Evolutionary conservation across 2,888 invertebrate genomes (phyloP).

Genomic region (Catocala nupta): DNA sequence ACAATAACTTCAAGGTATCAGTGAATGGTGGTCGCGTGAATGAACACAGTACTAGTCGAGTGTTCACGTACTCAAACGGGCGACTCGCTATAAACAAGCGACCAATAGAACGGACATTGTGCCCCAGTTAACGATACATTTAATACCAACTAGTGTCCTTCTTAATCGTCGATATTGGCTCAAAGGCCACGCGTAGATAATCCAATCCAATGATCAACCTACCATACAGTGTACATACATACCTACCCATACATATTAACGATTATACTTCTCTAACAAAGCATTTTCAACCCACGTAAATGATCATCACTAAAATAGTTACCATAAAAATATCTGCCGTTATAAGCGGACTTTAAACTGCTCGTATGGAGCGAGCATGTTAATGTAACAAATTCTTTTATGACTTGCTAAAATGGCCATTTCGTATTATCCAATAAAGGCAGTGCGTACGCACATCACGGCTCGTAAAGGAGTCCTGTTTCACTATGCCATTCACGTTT

Average conservation of each 20-base stretch:
- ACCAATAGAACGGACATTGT: constrained; percentile 57
- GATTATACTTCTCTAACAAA: too few species aligned
- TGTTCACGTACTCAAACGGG: constrained; percentile 19
- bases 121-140: constrained; percentile 60
- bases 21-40: constrained; percentile 51
- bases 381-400: constrained; percentile 34
- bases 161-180: constrained; percentile 52
- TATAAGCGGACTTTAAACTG: constrained; percentile 24
- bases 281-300: too few species aligned
- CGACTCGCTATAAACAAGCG: constrained; percentile 41
- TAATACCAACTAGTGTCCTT: constrained; percentile 56
- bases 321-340: constrained; percentile 18
- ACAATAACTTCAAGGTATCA: constrained; percentile 44
- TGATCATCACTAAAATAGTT: too few species aligned
- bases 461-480: constrained; percentile 36
- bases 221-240: not conserved
- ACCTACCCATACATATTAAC: too few species aligned
- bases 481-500: constrained; percentile 47
- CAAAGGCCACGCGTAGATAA: constrained; percentile 43
- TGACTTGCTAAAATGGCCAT: constrained; percentile 35
- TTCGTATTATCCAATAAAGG: constrained; percentile 33
- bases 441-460: constrained; percentile 35
- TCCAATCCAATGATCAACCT: constrained; percentile 28
- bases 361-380: constrained; percentile 26
- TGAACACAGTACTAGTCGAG: constrained; percentile 35